Conservation (phyloP, 2,113 vertebrate genomes). For the Anthoscopus minutus region DNA sequence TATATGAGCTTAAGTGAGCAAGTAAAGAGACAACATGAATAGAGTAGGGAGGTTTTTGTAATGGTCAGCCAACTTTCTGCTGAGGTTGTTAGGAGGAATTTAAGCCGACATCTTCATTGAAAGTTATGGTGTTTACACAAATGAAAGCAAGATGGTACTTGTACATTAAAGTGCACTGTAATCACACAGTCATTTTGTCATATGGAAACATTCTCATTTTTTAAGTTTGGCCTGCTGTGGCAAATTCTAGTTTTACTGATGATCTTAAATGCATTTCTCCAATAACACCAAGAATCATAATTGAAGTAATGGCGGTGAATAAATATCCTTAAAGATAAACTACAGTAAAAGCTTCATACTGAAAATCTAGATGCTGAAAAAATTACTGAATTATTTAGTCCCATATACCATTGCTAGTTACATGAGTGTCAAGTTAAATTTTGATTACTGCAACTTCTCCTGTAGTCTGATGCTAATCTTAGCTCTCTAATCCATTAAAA, state of each 20-base stretch:
- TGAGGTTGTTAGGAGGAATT: not conserved
- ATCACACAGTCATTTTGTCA: not conserved
- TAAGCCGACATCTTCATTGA: not conserved
- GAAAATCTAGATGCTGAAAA: not conserved
- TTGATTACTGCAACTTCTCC: not conserved
- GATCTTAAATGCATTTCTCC: not conserved
- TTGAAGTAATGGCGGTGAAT: not conserved
- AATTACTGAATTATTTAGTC: not conserved
- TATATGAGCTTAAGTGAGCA: not conserved
- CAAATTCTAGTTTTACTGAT: not conserved
- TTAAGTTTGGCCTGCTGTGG: not conserved
- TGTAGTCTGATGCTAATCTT: not conserved
- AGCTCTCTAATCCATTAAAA: not conserved
- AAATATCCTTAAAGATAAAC: not conserved
- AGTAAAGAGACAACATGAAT: not conserved
- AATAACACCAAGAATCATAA: not conserved
- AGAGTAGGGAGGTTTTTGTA: not conserved
- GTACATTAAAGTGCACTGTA: not conserved
- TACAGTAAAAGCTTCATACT: not conserved
- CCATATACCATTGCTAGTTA: not conserved
- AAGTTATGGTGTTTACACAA: not conserved
- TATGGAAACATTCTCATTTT: not conserved
- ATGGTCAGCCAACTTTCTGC: not conserved
- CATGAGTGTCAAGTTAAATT: not conserved
- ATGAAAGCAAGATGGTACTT: not conserved